A percentile compares a stretch with the other conserved stretches of the same genome.
phyloP scores from a whole-genome alignment of 1,140 invertebrate genomes.

The Venturia canescens region DNA sequence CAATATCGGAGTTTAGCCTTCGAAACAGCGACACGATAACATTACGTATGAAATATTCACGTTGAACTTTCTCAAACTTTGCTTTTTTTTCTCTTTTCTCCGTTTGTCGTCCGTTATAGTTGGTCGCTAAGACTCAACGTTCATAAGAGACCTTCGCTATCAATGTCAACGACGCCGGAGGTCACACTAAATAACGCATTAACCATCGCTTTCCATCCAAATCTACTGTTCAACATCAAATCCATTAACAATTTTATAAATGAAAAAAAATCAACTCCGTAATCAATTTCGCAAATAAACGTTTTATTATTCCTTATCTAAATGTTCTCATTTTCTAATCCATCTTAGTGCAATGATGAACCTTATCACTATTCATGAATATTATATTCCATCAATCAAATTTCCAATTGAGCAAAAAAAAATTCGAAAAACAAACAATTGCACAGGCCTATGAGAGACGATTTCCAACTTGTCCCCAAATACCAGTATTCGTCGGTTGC shows the following conservation, averaged over 20 bases:
- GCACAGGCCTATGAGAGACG: constrained; percentile 93
- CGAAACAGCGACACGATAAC: neutral
- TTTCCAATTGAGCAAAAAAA: neutral
- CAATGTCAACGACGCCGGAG: constrained; percentile 1
- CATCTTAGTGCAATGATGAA: too few species aligned
- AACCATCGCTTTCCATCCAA: neutral
- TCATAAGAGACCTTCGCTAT: constrained; percentile 10
- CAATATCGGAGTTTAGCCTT: neutral
- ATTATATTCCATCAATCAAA: too few species aligned
- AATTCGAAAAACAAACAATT: constrained; percentile 55
- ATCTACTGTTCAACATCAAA: too few species aligned
- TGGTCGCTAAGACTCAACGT: neutral
- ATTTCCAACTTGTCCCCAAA: constrained; percentile 96
- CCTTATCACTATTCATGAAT: too few species aligned
- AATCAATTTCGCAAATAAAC: too few species aligned
- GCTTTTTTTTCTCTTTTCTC: neutral
- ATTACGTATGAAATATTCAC: neutral
- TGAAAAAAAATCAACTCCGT: too few species aligned
- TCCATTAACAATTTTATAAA: too few species aligned
- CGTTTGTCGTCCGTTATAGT: neutral
- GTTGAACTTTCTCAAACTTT: neutral
- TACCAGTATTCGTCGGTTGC: constrained; percentile 96
- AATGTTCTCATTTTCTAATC: too few species aligned
- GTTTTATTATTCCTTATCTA: too few species aligned
- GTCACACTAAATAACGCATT: neutral